Conservation (phyloP, 1,140 invertebrate genomes). For the Halictus rubicundus region DNA sequence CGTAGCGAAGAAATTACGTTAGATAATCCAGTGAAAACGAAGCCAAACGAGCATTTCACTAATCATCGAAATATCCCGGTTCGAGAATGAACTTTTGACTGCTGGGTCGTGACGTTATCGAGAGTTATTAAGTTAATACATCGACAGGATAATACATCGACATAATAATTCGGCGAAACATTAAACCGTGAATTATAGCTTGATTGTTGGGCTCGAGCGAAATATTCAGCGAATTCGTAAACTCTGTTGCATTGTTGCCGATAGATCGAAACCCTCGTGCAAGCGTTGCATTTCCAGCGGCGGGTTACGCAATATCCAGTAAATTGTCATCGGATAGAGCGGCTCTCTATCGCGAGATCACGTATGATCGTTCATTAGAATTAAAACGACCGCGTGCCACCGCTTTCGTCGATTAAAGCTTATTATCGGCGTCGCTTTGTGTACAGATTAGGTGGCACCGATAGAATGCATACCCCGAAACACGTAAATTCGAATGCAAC, state of each 20-base stretch:
- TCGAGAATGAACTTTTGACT: too few relatives aligned
- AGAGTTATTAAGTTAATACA: too few relatives aligned
- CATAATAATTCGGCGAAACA: background rate
- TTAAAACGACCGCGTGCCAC: conserved; percentile 23
- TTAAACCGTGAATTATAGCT: background rate
- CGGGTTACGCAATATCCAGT: conserved; percentile 3
- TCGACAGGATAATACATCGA: too few relatives aligned
- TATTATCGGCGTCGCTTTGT: conserved; percentile 6
- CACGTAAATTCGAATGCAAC: background rate
- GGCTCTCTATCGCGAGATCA: background rate
- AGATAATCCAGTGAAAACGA: too few relatives aligned
- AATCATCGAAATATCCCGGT: too few relatives aligned
- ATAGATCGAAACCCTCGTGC: background rate
- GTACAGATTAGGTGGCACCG: conserved; percentile 13
- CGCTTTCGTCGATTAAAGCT: conserved; percentile 18
- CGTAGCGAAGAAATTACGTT: too few relatives aligned
- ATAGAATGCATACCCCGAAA: background rate
- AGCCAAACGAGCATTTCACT: too few relatives aligned
- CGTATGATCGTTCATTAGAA: conserved; percentile 5
- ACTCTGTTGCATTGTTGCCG: background rate
- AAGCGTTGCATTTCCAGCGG: background rate
- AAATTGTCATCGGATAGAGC: conserved; percentile 31
- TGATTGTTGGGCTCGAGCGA: too few relatives aligned
- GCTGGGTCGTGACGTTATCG: too few relatives aligned
- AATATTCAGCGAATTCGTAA: background rate